phyloP scores from a whole-genome alignment of 2,797 vertebrate genomes.

The Otolemur crassicaudatus region DNA sequence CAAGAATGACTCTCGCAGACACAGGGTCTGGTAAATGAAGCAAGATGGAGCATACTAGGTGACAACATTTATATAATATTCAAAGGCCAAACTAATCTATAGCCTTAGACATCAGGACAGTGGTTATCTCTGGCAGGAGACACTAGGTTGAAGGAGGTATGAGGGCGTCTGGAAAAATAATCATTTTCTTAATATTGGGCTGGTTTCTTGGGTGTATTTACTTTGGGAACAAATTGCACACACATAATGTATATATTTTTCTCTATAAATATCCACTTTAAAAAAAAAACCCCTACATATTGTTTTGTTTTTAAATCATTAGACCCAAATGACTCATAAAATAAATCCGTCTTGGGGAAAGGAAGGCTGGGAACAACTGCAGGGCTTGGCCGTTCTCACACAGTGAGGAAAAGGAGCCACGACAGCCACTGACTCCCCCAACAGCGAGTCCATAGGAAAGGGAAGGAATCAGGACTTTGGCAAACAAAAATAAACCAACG shows the following conservation, averaged over 20 bases:
- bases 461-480: conserved; percentile 10
- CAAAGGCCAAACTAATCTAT: background rate
- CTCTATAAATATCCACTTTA: background rate
- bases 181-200: background rate
- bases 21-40: background rate
- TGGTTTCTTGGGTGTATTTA: background rate
- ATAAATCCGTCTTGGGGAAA: conserved; percentile 51
- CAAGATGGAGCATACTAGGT: background rate
- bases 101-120: background rate
- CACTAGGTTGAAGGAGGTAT: background rate
- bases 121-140: background rate
- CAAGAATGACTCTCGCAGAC: background rate
- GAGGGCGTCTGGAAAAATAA: background rate
- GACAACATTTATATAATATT: background rate
- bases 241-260: background rate
- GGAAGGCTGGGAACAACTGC: conserved; percentile 16
- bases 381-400: conserved; percentile 26
- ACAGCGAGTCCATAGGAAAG: conserved; percentile 8
- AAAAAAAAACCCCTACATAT: background rate
- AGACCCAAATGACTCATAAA: conserved; percentile 65
- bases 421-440: background rate
- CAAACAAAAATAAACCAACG: conserved; percentile 52
- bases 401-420: conserved; percentile 35
- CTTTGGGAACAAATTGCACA: background rate
- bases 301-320: conserved; percentile 56